Percentiles rank a stretch among this genome's conserved stretches.
phyloP scores from a whole-genome alignment of 2,888 invertebrate genomes.

The Pseudanteris insignis region DNA sequence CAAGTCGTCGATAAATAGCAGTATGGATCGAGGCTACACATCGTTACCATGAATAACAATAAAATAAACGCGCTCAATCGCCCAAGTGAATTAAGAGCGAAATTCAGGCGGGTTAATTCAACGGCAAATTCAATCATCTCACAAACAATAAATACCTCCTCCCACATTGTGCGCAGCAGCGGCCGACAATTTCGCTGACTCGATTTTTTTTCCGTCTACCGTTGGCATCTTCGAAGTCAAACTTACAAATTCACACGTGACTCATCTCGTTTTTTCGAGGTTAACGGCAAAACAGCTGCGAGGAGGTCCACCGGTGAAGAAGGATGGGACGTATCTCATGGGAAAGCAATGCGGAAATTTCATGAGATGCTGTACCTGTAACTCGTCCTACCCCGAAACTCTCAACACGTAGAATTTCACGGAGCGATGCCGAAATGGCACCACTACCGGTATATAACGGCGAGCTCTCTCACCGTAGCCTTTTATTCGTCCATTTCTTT shows the following conservation, averaged over 20 bases:
- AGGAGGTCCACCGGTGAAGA: slow-evolving; percentile 37
- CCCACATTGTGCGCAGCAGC: not conserved
- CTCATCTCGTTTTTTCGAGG: slow-evolving; percentile 36
- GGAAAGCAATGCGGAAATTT: slow-evolving; percentile 62
- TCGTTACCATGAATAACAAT: slow-evolving; percentile 6
- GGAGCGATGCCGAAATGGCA: slow-evolving; percentile 44
- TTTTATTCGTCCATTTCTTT: slow-evolving; percentile 46
- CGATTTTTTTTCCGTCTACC: too few relatives aligned
- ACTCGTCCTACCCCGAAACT: slow-evolving; percentile 41
- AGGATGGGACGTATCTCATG: slow-evolving; percentile 55
- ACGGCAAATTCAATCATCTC: too few relatives aligned
- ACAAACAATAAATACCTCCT: not conserved
- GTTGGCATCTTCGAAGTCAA: not conserved
- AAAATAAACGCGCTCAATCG: slow-evolving; percentile 4
- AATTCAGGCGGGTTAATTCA: slow-evolving; percentile 9
- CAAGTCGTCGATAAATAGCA: slow-evolving; percentile 28
- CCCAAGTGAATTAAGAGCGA: not conserved
- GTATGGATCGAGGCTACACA: slow-evolving; percentile 3
- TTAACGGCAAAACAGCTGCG: slow-evolving; percentile 34
- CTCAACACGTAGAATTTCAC: slow-evolving; percentile 43
- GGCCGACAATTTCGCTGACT: too few relatives aligned
- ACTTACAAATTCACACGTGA: slow-evolving; percentile 36
- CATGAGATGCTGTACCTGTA: slow-evolving; percentile 49
- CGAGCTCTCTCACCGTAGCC: slow-evolving; percentile 44
- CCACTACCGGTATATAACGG: slow-evolving; percentile 47